These are phyloP conservation scores for Eristalinus aeneus DNA, from an alignment of 2,888 invertebrate species.

Conservation along the genomic window DNA sequence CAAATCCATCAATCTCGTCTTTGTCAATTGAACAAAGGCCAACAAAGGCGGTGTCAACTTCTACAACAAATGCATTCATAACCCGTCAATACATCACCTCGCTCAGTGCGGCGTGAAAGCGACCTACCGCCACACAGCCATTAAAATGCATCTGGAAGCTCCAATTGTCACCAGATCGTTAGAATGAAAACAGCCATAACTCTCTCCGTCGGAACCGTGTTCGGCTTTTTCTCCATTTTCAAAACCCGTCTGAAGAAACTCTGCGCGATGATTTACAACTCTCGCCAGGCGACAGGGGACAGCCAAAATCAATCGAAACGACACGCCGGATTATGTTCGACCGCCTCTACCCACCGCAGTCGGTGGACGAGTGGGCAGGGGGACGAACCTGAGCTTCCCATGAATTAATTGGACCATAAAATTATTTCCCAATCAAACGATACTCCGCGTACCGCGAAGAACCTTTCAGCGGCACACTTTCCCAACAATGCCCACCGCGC, in stretches of 20 bases:
- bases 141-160: neutral
- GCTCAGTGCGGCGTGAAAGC: neutral
- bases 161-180: neutral
- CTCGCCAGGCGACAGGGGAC: neutral
- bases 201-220: neutral
- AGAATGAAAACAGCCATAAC: neutral
- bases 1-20: too few species aligned
- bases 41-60: neutral
- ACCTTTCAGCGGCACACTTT: slow-evolving; percentile 36
- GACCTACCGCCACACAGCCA: neutral
- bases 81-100: too few species aligned
- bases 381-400: slow-evolving; percentile 1
- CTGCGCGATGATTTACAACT: neutral
- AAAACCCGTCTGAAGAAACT: neutral
- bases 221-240: too few species aligned
- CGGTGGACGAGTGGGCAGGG: neutral
- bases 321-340: neutral
- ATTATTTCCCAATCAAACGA: slow-evolving; percentile 44
- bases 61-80: neutral
- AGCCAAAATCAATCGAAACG: neutral
- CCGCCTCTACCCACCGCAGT: slow-evolving; percentile 24
- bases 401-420: slow-evolving; percentile 67
- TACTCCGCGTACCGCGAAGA: slow-evolving; percentile 14
- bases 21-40: too few species aligned
- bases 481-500: neutral